Evolutionary conservation across 2,797 vertebrate species (phyloP), one percentile per base, ranked within the genome.

Genomic region (Urophycis tenuis): DNA sequence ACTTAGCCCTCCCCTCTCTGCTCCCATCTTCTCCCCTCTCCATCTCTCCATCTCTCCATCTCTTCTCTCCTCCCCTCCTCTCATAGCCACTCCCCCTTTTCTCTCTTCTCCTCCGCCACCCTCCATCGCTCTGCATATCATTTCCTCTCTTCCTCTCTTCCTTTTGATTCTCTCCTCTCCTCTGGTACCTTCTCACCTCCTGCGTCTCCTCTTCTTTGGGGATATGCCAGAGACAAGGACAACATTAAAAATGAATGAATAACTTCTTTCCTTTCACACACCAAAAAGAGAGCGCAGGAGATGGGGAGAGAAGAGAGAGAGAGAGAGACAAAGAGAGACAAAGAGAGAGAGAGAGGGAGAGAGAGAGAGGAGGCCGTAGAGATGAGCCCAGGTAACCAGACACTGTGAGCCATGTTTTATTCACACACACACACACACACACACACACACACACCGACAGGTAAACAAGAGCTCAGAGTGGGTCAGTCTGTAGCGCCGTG

Each of bases 231-330:
- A 77, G 83, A 82, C 81, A 80, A 80, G 78, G 80, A 84, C 81
- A 84, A 84, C 76, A 92, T 94, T 92, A 94, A 93, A 93, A 92
- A 93, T 93, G 86, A 90, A 93, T 92, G 90, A 91, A 88, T 79
- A 81, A 85, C 80, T 85, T 91, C 87, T 92, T 92, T 90, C 85
- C 90, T 92, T 93, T 93, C 93, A 91, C 89, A 87, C 85, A 77
- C 76, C 45, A 81, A 90, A 83, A 88, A 82, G 84, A 84, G 89
- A 88, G 69, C n/a, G n/a, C n/a, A n/a, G n/a, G n/a, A n/a, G n/a
- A n/a, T n/a, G n/a, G 77, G 81, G 60, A 79, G 76, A 81, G 81
- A 74, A 25, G 53, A 10, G 19, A 5, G n/a, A 64, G 53, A 10
- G 19, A 64, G n/a, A 5, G 53, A 25, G 53, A 64, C 8, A n/a